These are phyloP conservation scores for Epinephelus lanceolatus DNA, from an alignment of 2,113 vertebrate species.

Conservation along the genomic window DNA sequence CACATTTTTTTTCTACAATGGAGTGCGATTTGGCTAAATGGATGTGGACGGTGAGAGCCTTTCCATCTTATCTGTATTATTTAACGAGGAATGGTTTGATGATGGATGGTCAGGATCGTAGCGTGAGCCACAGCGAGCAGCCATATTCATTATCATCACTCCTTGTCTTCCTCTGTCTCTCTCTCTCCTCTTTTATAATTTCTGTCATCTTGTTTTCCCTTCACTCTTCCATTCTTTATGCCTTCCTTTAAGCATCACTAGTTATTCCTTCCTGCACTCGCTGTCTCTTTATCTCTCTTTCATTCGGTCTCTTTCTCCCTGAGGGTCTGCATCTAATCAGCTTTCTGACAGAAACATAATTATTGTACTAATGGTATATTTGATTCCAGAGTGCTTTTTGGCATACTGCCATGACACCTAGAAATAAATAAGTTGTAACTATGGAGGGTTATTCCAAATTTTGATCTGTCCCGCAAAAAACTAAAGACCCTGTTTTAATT, in stretches of 20 bases:
- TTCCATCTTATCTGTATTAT: slow-evolving; percentile 69
- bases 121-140: not conserved
- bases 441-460: slow-evolving; percentile 1
- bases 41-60: slow-evolving; percentile 57
- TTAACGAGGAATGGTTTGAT: slow-evolving; percentile 45
- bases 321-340: slow-evolving; percentile 62
- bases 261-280: slow-evolving; percentile 10
- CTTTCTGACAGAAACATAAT: slow-evolving; percentile 58
- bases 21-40: slow-evolving; percentile 68
- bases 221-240: slow-evolving; percentile 23
- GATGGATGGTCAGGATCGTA: slow-evolving; percentile 44
- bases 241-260: slow-evolving; percentile 19
- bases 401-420: slow-evolving; percentile 19
- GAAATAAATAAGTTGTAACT: slow-evolving; percentile 1
- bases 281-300: slow-evolving; percentile 42
- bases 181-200: slow-evolving; percentile 27
- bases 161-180: slow-evolving; percentile 17
- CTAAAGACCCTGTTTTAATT: not conserved
- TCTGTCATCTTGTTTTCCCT: slow-evolving; percentile 38
- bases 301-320: slow-evolving; percentile 27
- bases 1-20: slow-evolving; percentile 54
- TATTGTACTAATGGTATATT: slow-evolving; percentile 55
- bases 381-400: slow-evolving; percentile 46
- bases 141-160: slow-evolving; percentile 48
- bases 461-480: not conserved